Conservation (phyloP, 2,113 vertebrate species). For the Brachyistius frenatus region DNA sequence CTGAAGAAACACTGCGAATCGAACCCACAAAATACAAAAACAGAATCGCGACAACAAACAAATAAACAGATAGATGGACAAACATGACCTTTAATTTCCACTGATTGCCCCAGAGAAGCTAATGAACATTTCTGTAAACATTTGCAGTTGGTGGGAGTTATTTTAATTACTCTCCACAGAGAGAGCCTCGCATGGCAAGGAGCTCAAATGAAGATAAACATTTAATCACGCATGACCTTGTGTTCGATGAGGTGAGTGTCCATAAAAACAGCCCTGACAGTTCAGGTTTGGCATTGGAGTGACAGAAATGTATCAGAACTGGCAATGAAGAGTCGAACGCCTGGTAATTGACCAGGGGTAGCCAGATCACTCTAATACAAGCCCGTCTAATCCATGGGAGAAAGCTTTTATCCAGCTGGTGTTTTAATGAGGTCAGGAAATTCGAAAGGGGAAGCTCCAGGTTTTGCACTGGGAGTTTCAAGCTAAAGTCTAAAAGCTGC, state of each 20-base stretch:
- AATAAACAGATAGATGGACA: conserved; percentile 72
- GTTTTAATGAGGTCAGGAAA: conserved; percentile 73
- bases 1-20: conserved; percentile 50
- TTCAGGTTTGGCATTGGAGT: conserved; percentile 62
- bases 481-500: conserved; percentile 33
- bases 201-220: conserved; percentile 82
- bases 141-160: conserved; percentile 77
- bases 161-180: conserved; percentile 84
- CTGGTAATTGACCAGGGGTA: conserved; percentile 57
- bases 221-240: conserved; percentile 80
- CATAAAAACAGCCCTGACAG: conserved; percentile 59
- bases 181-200: conserved; percentile 61
- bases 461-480: conserved; percentile 39
- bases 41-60: conserved; percentile 52
- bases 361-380: conserved; percentile 63
- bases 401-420: conserved; percentile 66
- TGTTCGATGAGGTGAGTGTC: conserved; percentile 70
- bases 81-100: conserved; percentile 84
- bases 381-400: conserved; percentile 66
- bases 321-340: conserved; percentile 47
- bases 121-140: conserved; percentile 85
- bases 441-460: conserved; percentile 62
- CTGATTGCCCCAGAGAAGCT: conserved; percentile 79
- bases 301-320: conserved; percentile 63
- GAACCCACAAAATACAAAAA: conserved; percentile 43